Evolutionary conservation across 2,888 invertebrate genomes (phyloP).

Genomic region (Peribatodes rhomboidaria): DNA sequence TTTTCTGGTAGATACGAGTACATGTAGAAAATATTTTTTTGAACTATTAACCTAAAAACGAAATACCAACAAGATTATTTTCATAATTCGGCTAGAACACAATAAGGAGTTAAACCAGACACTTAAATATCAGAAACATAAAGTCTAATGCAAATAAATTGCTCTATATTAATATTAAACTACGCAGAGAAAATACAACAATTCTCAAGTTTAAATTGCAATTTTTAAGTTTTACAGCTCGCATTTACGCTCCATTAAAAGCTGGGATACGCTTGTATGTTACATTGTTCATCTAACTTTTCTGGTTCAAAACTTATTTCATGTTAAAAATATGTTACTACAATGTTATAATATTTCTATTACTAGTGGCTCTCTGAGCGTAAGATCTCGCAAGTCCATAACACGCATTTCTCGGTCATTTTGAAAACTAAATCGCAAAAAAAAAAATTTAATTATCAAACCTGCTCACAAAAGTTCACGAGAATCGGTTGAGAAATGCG

Average conservation of each 20-base stretch:
- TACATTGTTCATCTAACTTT: slow-evolving; percentile 53
- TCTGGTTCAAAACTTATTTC: slow-evolving; percentile 27
- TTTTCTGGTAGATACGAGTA: no score
- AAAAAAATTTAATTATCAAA: no score
- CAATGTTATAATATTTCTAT: background rate
- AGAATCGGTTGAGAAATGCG: no score
- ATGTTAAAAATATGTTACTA: slow-evolving; percentile 3
- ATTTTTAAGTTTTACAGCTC: slow-evolving; percentile 49
- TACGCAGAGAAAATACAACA: slow-evolving; percentile 33
- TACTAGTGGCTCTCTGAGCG: no score
- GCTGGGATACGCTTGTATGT: slow-evolving; percentile 43
- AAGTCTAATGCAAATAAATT: slow-evolving; percentile 20
- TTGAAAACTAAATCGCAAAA: no score
- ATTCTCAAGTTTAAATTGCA: slow-evolving; percentile 50
- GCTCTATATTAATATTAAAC: slow-evolving; percentile 13
- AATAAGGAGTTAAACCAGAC: background rate
- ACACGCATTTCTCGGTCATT: no score
- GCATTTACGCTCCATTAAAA: slow-evolving; percentile 49
- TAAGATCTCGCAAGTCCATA: no score
- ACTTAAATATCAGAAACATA: background rate
- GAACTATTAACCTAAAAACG: no score
- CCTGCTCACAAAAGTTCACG: no score
- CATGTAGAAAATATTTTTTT: no score
- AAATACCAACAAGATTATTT: no score
- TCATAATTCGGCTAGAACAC: background rate